Evolutionary conservation across 2,113 vertebrate species (phyloP), one percentile per base, ranked within the genome.

Genomic region (Cyanoramphus novaezelandiae): DNA sequence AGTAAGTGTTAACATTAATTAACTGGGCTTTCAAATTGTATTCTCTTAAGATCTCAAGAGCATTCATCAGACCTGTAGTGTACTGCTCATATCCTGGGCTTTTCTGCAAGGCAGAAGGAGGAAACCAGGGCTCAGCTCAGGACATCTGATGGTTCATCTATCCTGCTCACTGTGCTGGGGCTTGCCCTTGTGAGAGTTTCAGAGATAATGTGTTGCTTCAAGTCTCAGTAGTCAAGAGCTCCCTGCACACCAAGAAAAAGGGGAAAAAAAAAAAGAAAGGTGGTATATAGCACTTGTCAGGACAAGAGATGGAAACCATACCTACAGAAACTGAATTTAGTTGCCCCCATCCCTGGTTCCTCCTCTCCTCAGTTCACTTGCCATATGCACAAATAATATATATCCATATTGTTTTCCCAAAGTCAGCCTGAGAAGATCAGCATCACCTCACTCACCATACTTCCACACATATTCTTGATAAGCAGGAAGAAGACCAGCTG

Each of bases 281-380:
- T 72, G 35, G 28, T 14, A 41, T 47, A 69, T 21, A 64, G 57
- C 4, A 2, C 21, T 49, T 43, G 20, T 57, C 20, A 41, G 14
- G n/a, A 10, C 11, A 60, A 64, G 13, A 74, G 39, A 39, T 25
- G 13, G 17, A 6, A 53, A 68, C 14, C 7, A 2, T 27, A 31
- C 27, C 13, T 37, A 62, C 46, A 52, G 37, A 59, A 24, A 28
- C 5, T 24, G 18, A 65, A 85, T 7, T 74, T 15, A 41, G 33
- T 28, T 57, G 33, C 4, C 4, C 17, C 27, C 6, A 18, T 10
- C 18, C 53, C 13, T 0, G 0, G 9, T 10, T 21, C 9, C 8
- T 25, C 7, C 10, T 57, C 23, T 49, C 13, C 11, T 76, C 47
- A 44, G 10, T 9, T 64, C 24, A 28, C 13, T 62, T 33, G 18